A percentile compares a stretch with the other conserved stretches of the same genome.
phyloP scores from a whole-genome alignment of 2,888 invertebrate genomes.

The Microdon myrmicae region DNA sequence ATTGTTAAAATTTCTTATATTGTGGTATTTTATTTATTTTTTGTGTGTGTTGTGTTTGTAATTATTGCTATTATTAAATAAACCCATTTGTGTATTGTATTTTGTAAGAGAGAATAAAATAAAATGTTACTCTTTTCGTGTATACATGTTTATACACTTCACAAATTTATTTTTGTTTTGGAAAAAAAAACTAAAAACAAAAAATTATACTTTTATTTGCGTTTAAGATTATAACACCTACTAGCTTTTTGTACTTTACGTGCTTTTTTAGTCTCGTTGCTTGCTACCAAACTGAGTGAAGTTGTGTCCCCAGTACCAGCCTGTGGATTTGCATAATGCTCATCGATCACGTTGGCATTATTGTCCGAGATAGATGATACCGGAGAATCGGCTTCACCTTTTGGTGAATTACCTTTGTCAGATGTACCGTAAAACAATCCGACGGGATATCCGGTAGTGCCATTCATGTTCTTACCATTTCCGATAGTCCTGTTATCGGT shows the following conservation, averaged over 20 bases:
- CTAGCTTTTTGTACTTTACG: slow-evolving; percentile 68
- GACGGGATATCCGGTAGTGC: slow-evolving; percentile 26
- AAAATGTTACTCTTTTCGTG: too few relatives aligned
- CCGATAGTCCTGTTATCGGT: neutral
- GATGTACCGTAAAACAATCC: slow-evolving; percentile 35
- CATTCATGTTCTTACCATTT: slow-evolving; percentile 8
- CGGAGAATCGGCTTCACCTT: neutral
- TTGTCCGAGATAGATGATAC: slow-evolving; percentile 8
- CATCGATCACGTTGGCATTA: slow-evolving; percentile 9
- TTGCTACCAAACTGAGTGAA: slow-evolving; percentile 54
- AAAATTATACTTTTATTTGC: slow-evolving; percentile 6
- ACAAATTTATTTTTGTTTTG: too few relatives aligned
- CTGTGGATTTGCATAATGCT: slow-evolving; percentile 14
- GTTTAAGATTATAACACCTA: slow-evolving; percentile 62
- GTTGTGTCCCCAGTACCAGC: slow-evolving; percentile 52
- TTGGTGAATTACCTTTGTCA: slow-evolving; percentile 25
- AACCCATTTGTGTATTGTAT: too few relatives aligned
- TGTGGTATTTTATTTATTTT: too few relatives aligned
- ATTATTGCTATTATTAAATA: too few relatives aligned
- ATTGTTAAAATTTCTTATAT: too few relatives aligned
- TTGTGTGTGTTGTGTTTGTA: too few relatives aligned
- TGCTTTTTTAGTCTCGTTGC: slow-evolving; percentile 65
- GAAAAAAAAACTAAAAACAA: slow-evolving; percentile 3
- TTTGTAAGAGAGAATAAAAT: too few relatives aligned
- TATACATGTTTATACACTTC: too few relatives aligned